A percentile compares a stretch with the other conserved stretches of the same genome.
phyloP scores from a whole-genome alignment of 2,113 vertebrate genomes.

The Peromyscus californicus region DNA sequence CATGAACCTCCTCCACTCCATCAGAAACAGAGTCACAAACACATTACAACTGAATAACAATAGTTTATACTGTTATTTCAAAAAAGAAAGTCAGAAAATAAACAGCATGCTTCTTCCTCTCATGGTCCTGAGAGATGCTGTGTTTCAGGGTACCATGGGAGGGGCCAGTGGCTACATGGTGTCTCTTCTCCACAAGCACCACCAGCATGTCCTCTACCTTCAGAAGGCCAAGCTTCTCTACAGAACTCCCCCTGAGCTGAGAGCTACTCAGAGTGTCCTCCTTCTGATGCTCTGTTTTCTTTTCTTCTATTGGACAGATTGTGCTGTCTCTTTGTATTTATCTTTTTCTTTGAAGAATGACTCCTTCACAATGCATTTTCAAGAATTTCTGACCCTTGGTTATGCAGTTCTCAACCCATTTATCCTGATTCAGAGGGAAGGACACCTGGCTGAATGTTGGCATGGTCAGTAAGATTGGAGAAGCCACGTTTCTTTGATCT shows the following conservation, averaged over 20 bases:
- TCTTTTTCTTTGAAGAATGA: neutral
- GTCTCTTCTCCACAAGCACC: neutral
- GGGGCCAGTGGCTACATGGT: neutral
- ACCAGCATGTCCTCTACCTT: neutral
- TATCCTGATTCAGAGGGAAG: neutral
- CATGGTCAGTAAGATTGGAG: neutral
- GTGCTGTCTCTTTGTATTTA: neutral
- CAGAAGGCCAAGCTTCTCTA: neutral
- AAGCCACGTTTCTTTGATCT: neutral
- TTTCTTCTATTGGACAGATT: conserved; percentile 24
- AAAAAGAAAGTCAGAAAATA: neutral
- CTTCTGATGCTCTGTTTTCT: conserved; percentile 10
- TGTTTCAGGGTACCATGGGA: neutral
- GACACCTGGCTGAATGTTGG: neutral
- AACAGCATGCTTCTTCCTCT: neutral
- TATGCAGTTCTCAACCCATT: neutral
- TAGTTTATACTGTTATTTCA: neutral
- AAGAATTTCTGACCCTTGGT: neutral
- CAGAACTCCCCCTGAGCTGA: neutral
- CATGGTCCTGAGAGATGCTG: neutral
- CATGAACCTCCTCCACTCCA: neutral
- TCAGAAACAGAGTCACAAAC: neutral
- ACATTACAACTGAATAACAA: neutral
- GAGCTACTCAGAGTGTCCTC: neutral
- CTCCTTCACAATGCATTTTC: neutral